phyloP scores from a whole-genome alignment of 2,797 vertebrate species.

The Melopsittacus undulatus region DNA sequence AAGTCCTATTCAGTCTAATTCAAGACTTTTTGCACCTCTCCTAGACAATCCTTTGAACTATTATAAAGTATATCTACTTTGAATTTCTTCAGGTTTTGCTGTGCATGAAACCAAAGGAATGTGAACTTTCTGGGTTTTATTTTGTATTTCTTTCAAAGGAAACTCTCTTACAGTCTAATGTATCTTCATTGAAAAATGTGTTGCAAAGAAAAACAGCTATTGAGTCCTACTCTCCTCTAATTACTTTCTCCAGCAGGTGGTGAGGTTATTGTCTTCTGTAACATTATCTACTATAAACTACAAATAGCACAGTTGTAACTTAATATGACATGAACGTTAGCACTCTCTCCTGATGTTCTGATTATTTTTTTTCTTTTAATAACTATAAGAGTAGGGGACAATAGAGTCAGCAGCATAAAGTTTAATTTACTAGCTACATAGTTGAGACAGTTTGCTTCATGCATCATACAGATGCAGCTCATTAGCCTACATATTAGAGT shows the following conservation, averaged over 20 bases:
- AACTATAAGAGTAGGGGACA: background rate
- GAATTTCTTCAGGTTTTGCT: constrained; percentile 30
- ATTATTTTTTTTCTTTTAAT: constrained; percentile 17
- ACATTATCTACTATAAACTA: constrained; percentile 47
- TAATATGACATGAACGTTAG: constrained; percentile 50
- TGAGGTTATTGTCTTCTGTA: constrained; percentile 65
- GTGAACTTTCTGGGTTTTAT: constrained; percentile 8
- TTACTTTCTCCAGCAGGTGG: constrained; percentile 64
- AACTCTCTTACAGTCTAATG: background rate
- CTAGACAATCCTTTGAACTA: constrained; percentile 22
- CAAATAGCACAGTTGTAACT: constrained; percentile 60
- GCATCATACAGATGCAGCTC: background rate
- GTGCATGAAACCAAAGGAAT: constrained; percentile 5
- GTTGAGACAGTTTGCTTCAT: constrained; percentile 17
- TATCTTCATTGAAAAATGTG: constrained; percentile 27
- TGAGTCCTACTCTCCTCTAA: constrained; percentile 41
- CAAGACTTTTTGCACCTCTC: constrained; percentile 24
- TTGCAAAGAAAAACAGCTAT: constrained; percentile 31
- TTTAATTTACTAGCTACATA: background rate
- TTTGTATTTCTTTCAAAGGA: constrained; percentile 52
- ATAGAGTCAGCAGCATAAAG: background rate
- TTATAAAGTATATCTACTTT: background rate
- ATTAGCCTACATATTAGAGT: background rate
- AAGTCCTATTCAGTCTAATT: constrained; percentile 48
- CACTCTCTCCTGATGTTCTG: constrained; percentile 25